These are phyloP conservation scores for Sceloporus tristichus DNA, from an alignment of 2,113 vertebrate genomes.

Conservation along the genomic window DNA sequence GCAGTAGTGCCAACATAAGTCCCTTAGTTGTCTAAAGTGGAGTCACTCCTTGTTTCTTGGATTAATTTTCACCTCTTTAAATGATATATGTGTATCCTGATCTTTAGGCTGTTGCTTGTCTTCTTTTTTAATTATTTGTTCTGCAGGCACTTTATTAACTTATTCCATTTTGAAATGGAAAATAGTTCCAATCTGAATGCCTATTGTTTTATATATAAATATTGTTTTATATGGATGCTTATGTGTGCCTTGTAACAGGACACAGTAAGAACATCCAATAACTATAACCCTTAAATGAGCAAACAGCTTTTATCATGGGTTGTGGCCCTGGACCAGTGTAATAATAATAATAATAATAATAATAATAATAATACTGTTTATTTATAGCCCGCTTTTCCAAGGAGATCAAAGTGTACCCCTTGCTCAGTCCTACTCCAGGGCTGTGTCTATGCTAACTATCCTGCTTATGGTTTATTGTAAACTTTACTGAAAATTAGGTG, in stretches of 20 bases:
- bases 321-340: background rate
- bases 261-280: background rate
- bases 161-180: background rate
- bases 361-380: too few species aligned
- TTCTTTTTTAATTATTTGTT: background rate
- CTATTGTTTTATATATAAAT: background rate
- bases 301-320: background rate
- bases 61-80: too few species aligned
- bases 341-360: too few species aligned
- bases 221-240: background rate
- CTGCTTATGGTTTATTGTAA: background rate
- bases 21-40: too few species aligned
- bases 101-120: too few species aligned
- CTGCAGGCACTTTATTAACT: background rate
- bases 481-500: background rate
- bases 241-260: background rate
- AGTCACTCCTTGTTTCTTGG: too few species aligned
- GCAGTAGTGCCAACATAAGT: too few species aligned
- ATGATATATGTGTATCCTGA: too few species aligned
- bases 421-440: too few species aligned
- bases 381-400: too few species aligned
- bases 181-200: background rate
- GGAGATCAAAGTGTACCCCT: background rate
- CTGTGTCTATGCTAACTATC: background rate
- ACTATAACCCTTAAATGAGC: background rate